A percentile compares a stretch with the other conserved stretches of the same genome.
These are phyloP conservation scores for Drosophila colorata DNA, from an alignment of 2,888 invertebrate genomes.

Conservation along the genomic window DNA sequence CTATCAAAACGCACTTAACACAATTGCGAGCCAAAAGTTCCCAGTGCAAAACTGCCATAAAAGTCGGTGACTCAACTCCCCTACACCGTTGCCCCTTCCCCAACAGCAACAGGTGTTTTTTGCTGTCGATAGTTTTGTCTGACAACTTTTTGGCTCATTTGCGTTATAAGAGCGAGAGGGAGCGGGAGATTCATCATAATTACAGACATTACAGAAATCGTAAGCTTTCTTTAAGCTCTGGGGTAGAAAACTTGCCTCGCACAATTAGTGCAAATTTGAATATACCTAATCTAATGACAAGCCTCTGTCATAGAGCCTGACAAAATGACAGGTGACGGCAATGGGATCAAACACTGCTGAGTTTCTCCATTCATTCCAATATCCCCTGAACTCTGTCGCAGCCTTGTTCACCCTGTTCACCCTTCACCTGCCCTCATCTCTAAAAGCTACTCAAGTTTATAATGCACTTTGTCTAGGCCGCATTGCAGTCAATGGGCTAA, in stretches of 20 bases:
- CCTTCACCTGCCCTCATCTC: background rate
- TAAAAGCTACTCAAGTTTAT: slow-evolving; percentile 21
- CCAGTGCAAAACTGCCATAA: slow-evolving; percentile 67
- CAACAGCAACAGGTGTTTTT: slow-evolving; percentile 60
- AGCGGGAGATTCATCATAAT: slow-evolving; percentile 10
- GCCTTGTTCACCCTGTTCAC: background rate
- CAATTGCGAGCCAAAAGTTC: slow-evolving; percentile 78
- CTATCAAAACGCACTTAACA: slow-evolving; percentile 78
- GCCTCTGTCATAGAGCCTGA: slow-evolving; percentile 16
- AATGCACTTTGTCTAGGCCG: slow-evolving; percentile 51
- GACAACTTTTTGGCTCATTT: slow-evolving; percentile 74
- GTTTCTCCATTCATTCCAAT: slow-evolving; percentile 29
- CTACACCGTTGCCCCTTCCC: background rate
- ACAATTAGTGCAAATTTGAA: slow-evolving; percentile 46
- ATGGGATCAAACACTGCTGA: slow-evolving; percentile 33
- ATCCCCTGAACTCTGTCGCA: slow-evolving; percentile 5
- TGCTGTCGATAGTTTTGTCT: slow-evolving; percentile 67
- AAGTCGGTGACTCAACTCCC: slow-evolving; percentile 58
- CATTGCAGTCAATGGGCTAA: slow-evolving; percentile 58
- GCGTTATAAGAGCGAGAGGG: slow-evolving; percentile 45
- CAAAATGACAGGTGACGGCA: slow-evolving; percentile 31
- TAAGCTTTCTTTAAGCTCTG: slow-evolving; percentile 16
- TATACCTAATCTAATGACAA: slow-evolving; percentile 41
- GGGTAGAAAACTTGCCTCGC: slow-evolving; percentile 20
- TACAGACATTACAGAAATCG: slow-evolving; percentile 7